These are phyloP conservation scores for Alectoris magna DNA, from an alignment of 2,797 vertebrate genomes.

Conservation along the genomic window DNA sequence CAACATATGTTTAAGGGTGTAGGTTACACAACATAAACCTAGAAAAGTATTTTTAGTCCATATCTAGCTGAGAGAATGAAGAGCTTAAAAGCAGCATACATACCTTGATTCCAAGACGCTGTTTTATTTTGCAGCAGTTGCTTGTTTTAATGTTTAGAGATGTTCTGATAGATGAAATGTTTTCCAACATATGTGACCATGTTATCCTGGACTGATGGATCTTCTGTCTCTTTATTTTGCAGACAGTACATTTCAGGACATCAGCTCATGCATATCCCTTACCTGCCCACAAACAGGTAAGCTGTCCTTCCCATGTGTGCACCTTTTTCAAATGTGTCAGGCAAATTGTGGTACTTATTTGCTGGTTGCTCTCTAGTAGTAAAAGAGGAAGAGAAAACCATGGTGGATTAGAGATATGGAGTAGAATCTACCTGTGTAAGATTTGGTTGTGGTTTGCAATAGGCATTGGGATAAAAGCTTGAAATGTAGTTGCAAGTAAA, in stretches of 20 bases:
- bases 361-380: not conserved
- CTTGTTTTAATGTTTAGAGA: not conserved
- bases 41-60: not conserved
- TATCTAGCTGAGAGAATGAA: not conserved
- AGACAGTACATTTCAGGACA: conserved; percentile 54
- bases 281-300: conserved; percentile 60
- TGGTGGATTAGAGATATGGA: not conserved
- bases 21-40: not conserved
- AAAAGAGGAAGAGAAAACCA: not conserved
- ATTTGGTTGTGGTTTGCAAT: not conserved
- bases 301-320: not conserved
- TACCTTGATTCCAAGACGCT: not conserved
- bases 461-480: too few species aligned
- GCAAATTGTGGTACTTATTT: not conserved
- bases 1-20: not conserved
- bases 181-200: not conserved
- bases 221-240: conserved; percentile 6
- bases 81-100: not conserved
- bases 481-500: too few species aligned
- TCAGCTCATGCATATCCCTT: conserved; percentile 51
- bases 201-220: not conserved
- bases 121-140: not conserved
- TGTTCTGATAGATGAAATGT: too few species aligned
- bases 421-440: conserved; percentile 19
- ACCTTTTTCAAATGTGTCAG: not conserved